Evolutionary conservation across 1,140 invertebrate species (phyloP), one percentile per base, ranked within the genome.

Genomic region (Ips typographus): DNA sequence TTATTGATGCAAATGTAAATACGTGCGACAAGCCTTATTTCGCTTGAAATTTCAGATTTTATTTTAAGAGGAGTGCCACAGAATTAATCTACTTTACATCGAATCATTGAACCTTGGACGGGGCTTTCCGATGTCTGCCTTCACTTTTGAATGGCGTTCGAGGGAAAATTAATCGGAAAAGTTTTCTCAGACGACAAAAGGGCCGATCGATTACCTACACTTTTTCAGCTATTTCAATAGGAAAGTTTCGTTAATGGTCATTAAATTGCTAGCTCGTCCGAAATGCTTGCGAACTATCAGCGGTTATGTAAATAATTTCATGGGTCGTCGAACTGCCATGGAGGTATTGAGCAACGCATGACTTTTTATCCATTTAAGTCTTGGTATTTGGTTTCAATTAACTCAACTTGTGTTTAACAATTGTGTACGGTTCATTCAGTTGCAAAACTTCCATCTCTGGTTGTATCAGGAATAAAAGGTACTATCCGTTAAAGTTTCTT

Each of bases 81-180:
- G 22, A 22, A 22, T 22, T 22, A 22, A 22, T 22, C 22, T 49
- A 49, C 44, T 2, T 1, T 22, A 22, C 44, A 49, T 22, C 44
- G 22, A 49, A 8, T 49, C 44, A 3, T 22, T 49, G 7, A 49
- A 49, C 22, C 44, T 49, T 22, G 3, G 22, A 49, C 7, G 44
- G 44, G 3, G 22, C 6, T 49, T 49, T 49, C 6, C 44, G 22
- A 6, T 49, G 6, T 49, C 44, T 49, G 44, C 22, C 44, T 49
- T 22, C 44, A 2, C 44, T 49, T 49, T 49, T 49, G 44, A 49
- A 3, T 2, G 3, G 44, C 3, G 1, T 7, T 56, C 38, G 6
- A 8, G 4, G 38, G 22, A 37, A 56, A 56, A 56, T 56, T 56
- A 56, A 56, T 56, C 53, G 53, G 53, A 56, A 56, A 56, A 56